Conservation (phyloP, 2,888 invertebrate genomes). For the Tenodera sinensis region DNA sequence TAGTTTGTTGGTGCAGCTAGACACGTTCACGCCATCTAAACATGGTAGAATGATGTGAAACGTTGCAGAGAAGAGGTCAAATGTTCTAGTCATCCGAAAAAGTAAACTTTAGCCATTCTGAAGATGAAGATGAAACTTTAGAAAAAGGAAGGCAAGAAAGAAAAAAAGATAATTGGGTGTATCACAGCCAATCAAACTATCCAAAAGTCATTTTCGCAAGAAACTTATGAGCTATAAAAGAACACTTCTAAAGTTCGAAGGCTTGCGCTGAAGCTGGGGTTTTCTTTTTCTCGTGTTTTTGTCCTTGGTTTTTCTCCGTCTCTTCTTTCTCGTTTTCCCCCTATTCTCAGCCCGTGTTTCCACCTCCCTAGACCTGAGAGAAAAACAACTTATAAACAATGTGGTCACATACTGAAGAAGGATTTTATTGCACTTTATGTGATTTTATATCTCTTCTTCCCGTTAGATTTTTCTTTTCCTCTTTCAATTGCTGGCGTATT, state of each 20-base stretch:
- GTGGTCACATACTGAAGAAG: not conserved
- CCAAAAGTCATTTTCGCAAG: constrained; percentile 11
- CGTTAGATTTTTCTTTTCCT: not conserved
- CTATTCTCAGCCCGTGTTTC: not conserved
- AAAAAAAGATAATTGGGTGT: not conserved
- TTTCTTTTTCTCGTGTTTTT: not conserved
- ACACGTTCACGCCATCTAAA: not conserved
- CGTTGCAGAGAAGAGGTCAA: not conserved
- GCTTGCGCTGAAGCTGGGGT: not conserved
- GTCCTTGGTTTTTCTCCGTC: not conserved
- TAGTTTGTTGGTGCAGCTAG: not conserved
- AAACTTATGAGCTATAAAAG: constrained; percentile 9
- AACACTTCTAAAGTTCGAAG: constrained; percentile 3
- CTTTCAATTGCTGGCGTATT: not conserved
- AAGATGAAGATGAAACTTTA: not conserved
- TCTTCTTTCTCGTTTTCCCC: not conserved
- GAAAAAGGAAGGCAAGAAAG: not conserved
- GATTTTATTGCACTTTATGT: constrained; percentile 9
- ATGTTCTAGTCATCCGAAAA: not conserved
- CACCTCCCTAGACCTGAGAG: not conserved
- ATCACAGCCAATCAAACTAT: constrained; percentile 15
- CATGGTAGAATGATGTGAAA: not conserved
- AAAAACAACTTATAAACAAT: constrained; percentile 5
- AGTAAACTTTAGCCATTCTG: not conserved
- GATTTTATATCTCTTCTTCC: not conserved